These are phyloP conservation scores for Armadillidium nasatum DNA, from an alignment of 1,140 invertebrate genomes.

Conservation along the genomic window DNA sequence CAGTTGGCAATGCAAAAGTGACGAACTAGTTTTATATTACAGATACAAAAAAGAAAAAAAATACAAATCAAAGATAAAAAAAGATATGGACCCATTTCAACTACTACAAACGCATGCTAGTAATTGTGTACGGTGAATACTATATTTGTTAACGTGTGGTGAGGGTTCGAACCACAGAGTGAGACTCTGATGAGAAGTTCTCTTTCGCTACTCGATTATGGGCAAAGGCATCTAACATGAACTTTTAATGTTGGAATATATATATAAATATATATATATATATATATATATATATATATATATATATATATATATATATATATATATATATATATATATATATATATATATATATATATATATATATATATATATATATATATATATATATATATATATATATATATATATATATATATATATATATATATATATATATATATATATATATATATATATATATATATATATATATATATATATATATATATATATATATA, in stretches of 20 bases:
- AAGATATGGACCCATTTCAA: no score
- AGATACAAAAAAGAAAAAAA: no score
- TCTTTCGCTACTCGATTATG: no score
- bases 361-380: conserved; percentile 22
- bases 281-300: conserved; percentile 16
- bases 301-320: conserved; percentile 19
- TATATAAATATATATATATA: conserved; percentile 27
- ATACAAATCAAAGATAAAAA: no score
- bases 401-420: conserved; percentile 24
- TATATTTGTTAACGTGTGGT: no score
- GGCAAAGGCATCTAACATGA: no score
- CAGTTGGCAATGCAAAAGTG: no score
- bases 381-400: conserved; percentile 24
- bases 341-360: conserved; percentile 24
- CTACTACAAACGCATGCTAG: no score
- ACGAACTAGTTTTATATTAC: no score
- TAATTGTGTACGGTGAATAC: no score
- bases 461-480: conserved; percentile 1
- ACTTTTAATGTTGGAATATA: conserved; percentile 1
- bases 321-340: conserved; percentile 25
- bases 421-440: conserved; percentile 21
- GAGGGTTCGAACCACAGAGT: no score
- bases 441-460: conserved; percentile 3
- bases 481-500: conserved; percentile 26
- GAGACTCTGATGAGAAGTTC: no score